Evolutionary conservation across 1,140 invertebrate genomes (phyloP).

Genomic region (Rhagoletis zephyria): DNA sequence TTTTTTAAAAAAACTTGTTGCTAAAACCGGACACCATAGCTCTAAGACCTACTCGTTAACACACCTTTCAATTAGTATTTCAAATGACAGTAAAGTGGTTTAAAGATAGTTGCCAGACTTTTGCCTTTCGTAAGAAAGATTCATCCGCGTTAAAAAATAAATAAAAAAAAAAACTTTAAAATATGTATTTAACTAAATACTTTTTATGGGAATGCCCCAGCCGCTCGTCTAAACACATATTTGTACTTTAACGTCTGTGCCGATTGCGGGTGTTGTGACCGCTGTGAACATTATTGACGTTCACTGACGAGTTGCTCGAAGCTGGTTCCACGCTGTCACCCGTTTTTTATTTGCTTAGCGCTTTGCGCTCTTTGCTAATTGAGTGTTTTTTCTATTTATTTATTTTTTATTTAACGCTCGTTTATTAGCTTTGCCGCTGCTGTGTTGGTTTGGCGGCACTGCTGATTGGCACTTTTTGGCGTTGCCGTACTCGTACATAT

Average conservation of each 20-base stretch:
- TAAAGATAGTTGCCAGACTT: too few species aligned
- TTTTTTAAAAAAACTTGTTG: too few species aligned
- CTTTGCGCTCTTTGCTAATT: neutral
- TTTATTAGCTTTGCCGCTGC: neutral
- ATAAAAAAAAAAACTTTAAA: too few species aligned
- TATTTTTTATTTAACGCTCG: neutral
- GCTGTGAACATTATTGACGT: neutral
- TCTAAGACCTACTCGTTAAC: too few species aligned
- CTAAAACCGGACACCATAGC: too few species aligned
- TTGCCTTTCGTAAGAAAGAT: too few species aligned
- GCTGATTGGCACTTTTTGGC: slow-evolving; percentile 26
- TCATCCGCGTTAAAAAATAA: too few species aligned
- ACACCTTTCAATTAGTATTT: too few species aligned
- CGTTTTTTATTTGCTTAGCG: slow-evolving; percentile 43
- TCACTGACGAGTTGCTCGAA: neutral
- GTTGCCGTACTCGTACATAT: neutral
- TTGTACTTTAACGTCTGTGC: neutral
- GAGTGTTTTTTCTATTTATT: neutral
- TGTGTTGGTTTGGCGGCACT: neutral
- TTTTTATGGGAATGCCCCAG: neutral
- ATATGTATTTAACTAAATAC: too few species aligned
- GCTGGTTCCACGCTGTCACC: slow-evolving; percentile 33
- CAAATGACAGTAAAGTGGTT: too few species aligned
- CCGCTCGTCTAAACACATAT: neutral
- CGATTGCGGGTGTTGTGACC: slow-evolving; percentile 41